These are phyloP conservation scores for Dryococelus australis DNA, from an alignment of 2,888 invertebrate species.

Conservation along the genomic window DNA sequence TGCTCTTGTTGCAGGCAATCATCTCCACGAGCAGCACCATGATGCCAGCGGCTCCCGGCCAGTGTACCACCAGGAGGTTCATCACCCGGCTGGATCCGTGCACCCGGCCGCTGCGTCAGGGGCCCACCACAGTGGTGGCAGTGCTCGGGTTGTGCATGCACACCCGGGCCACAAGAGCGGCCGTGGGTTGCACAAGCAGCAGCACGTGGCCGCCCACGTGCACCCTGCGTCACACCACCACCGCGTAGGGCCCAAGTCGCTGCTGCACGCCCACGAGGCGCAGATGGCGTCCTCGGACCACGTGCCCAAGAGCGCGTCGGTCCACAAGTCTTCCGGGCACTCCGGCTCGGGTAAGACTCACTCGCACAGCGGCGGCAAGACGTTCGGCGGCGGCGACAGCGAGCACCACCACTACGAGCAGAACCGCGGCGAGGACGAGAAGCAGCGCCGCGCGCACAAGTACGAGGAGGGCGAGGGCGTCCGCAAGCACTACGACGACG, in stretches of 20 bases:
- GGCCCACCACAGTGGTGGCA: too few relatives aligned
- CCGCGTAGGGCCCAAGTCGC: background rate
- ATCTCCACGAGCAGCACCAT: background rate
- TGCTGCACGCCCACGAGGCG: background rate
- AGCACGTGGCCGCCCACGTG: too few relatives aligned
- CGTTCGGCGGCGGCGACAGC: background rate
- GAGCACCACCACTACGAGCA: background rate
- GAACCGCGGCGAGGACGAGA: conserved; percentile 35
- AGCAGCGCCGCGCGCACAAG: conserved; percentile 36
- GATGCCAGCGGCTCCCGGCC: background rate
- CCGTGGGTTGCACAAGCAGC: background rate
- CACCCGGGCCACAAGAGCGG: background rate
- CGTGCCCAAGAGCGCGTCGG: background rate
- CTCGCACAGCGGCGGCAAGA: background rate
- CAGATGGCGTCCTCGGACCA: background rate
- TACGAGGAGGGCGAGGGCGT: conserved; percentile 39
- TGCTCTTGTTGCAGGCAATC: background rate
- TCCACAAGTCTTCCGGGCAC: background rate
- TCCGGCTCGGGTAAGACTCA: background rate
- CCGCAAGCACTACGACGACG: conserved; percentile 30
- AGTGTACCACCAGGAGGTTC: background rate
- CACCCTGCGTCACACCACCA: background rate
- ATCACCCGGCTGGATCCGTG: background rate
- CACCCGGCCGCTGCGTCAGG: background rate
- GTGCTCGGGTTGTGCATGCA: too few relatives aligned